These are phyloP conservation scores for Orthonevra nobilis DNA, from an alignment of 2,888 invertebrate genomes.

Conservation along the genomic window DNA sequence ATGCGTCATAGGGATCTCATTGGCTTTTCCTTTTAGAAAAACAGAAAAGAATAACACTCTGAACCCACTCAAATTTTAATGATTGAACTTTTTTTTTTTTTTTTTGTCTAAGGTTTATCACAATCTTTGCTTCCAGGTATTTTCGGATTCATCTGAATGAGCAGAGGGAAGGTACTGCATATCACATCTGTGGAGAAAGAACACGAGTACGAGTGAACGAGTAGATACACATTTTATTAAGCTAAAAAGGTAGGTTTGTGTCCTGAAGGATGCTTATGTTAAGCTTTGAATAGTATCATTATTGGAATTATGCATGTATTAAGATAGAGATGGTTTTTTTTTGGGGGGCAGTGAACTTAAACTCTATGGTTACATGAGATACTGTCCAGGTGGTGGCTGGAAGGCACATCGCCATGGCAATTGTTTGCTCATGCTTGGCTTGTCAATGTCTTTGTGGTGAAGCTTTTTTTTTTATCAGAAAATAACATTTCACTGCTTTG, in stretches of 20 bases:
- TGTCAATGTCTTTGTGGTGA: slow-evolving; percentile 44
- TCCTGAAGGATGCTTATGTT: slow-evolving; percentile 61
- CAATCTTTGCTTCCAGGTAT: slow-evolving; percentile 69
- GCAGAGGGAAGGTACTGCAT: slow-evolving; percentile 15
- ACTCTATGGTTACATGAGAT: slow-evolving; percentile 58
- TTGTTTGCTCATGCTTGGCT: slow-evolving; percentile 26
- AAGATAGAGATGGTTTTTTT: slow-evolving; percentile 44
- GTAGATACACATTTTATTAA: slow-evolving; percentile 45
- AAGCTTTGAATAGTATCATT: slow-evolving; percentile 66
- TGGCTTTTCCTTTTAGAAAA: slow-evolving; percentile 6
- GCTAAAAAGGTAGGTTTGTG: slow-evolving; percentile 62
- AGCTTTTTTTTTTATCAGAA: slow-evolving; percentile 47
- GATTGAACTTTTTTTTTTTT: slow-evolving; percentile 66
- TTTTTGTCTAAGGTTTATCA: slow-evolving; percentile 68
- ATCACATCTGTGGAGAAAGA: slow-evolving; percentile 20
- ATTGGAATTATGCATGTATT: slow-evolving; percentile 69
- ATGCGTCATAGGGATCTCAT: not conserved
- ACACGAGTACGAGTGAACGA: slow-evolving; percentile 12
- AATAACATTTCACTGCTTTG: slow-evolving; percentile 54
- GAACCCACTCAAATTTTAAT: slow-evolving; percentile 69
- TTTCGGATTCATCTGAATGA: slow-evolving; percentile 40
- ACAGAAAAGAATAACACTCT: slow-evolving; percentile 14
- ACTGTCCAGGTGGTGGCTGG: slow-evolving; percentile 60
- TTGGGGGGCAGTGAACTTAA: slow-evolving; percentile 1
- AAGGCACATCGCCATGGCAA: slow-evolving; percentile 59